These are phyloP conservation scores for Empidonax alnorum DNA, from an alignment of 2,113 vertebrate species.

Conservation along the genomic window DNA sequence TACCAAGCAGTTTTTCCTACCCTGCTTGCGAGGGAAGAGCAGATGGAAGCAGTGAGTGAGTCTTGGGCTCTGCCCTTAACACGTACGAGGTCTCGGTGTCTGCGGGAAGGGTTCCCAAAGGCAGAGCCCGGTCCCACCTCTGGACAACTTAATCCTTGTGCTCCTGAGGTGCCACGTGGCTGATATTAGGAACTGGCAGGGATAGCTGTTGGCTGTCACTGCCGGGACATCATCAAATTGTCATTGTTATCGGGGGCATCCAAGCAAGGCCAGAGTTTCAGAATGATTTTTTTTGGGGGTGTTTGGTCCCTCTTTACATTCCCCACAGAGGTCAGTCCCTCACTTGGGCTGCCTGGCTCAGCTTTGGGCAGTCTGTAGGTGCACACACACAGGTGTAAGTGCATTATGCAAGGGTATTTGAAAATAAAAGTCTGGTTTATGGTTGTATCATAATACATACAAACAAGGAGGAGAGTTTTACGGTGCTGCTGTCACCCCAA, in stretches of 20 bases:
- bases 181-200: neutral
- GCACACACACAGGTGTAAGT: neutral
- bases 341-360: neutral
- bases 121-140: neutral
- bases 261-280: neutral
- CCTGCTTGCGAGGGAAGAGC: neutral
- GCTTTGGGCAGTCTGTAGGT: neutral
- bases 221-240: neutral
- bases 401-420: neutral
- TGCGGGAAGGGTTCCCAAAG: neutral
- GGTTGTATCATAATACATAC: neutral
- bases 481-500: neutral
- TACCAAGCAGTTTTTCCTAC: neutral
- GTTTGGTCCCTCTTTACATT: neutral
- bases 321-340: neutral
- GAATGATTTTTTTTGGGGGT: neutral
- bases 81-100: neutral
- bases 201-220: neutral
- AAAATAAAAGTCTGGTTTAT: neutral
- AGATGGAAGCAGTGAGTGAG: neutral
- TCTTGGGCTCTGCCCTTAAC: neutral
- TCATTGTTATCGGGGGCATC: neutral
- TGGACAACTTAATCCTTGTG: neutral
- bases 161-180: neutral
- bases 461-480: neutral